Base-by-base conservation (phyloP, 1,140 invertebrate species). In the Drosophila kohkoa region DNA sequence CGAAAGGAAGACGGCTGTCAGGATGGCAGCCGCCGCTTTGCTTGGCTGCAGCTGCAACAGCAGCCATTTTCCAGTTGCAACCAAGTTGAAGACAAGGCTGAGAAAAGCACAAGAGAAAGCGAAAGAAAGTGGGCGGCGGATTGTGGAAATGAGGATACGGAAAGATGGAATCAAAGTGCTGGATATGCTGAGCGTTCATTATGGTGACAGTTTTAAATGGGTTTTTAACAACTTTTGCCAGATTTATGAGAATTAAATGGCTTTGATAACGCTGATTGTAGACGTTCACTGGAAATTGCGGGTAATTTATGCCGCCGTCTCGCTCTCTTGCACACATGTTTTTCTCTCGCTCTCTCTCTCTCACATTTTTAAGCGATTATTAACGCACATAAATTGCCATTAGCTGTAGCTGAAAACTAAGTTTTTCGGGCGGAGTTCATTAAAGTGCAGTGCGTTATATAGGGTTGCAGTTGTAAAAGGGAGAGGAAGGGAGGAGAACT, bases 221-320 rank as follows among this genome's bases (percentile, higher is more conserved):
- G 78, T 75, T 89, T 81, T 89, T 89, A 81, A 85, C 73, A 89
- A 89, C 72, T 83, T 81, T 81, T 35, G 38, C 15, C 67, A 76
- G 81, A 88, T 85, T 88, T 89, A 89, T 89, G 78, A 55, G 81
- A 85, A 85, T 81, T 89, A 85, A 88, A 89, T 83, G 71, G 67
- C 73, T 87, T 87, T 87, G 83, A 87, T 88, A 88, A 72, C 51
- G 49, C 77, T 75, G 83, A 87, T 87, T 86, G 75, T 55, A 60
- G 43, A 35, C 52, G 65, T 15, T 68, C 16, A 64, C 63, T 48
- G 43, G 58, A 82, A 88, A 88, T 86, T 88, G 65, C 54, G 46
- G 41, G 38, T 66, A 76, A 82, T 66, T 74, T 32, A 49, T 59
- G 43, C 52, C 43, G 41, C 35, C 32, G 32, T 13, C 25, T 49